A percentile compares a stretch with the other conserved stretches of the same genome.
phyloP scores from a whole-genome alignment of 2,888 invertebrate genomes.

The Peribatodes rhomboidaria region DNA sequence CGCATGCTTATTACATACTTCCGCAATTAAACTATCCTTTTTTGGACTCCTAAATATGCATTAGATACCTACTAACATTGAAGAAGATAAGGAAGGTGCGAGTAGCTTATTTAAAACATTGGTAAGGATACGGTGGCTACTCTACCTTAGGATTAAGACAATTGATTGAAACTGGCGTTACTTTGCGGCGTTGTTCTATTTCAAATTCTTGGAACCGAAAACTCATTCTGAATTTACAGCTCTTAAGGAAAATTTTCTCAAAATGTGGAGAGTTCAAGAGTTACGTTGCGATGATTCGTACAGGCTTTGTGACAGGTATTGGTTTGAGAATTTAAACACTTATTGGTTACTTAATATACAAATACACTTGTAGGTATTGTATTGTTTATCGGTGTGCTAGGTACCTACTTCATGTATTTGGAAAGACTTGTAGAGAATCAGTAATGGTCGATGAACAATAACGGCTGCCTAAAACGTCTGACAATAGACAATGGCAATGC shows the following conservation, averaged over 20 bases:
- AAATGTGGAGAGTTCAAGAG: neutral
- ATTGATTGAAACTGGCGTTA: no score
- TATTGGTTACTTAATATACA: neutral
- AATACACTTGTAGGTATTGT: neutral
- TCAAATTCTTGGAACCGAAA: neutral
- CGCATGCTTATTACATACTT: neutral
- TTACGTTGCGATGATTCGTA: neutral
- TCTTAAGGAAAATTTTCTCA: constrained; percentile 3
- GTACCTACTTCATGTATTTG: neutral
- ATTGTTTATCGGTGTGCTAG: neutral
- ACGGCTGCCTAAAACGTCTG: constrained; percentile 9
- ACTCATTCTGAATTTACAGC: neutral
- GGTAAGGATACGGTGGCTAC: no score
- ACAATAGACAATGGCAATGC: constrained; percentile 22
- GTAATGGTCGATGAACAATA: constrained; percentile 14
- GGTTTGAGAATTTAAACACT: no score
- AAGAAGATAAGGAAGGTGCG: no score
- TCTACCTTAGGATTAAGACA: no score
- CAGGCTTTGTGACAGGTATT: constrained; percentile 10
- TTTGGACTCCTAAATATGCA: neutral
- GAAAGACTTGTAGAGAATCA: constrained; percentile 11
- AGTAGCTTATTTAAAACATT: no score
- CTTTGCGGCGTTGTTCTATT: neutral
- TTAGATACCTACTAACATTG: neutral
- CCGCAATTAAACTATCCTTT: constrained; percentile 8